A percentile compares a stretch with the other conserved stretches of the same genome.
phyloP scores from a whole-genome alignment of 2,888 invertebrate species.

The Leptinotarsa rubiginosa region DNA sequence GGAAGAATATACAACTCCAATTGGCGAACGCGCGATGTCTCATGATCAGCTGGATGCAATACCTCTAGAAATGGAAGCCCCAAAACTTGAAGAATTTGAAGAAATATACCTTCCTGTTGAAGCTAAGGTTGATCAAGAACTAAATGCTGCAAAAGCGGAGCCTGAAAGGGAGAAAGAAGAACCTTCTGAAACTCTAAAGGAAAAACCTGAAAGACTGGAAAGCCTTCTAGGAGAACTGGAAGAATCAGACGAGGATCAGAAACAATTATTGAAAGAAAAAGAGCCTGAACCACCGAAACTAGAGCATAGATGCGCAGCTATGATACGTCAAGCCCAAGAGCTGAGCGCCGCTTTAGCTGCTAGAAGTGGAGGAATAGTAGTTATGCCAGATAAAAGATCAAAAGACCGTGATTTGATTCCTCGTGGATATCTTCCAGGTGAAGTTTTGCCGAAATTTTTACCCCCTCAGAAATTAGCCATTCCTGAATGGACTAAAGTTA shows the following conservation, averaged over 20 bases:
- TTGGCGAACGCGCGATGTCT: too few species aligned
- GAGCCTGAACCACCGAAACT: neutral
- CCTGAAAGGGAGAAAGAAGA: slow-evolving; percentile 13
- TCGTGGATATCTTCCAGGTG: slow-evolving; percentile 37
- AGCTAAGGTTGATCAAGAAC: neutral
- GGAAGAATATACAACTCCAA: too few species aligned
- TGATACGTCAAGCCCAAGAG: slow-evolving; percentile 34
- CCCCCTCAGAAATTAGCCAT: neutral
- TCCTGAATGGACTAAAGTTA: neutral
- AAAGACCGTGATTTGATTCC: slow-evolving; percentile 31
- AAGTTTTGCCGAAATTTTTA: slow-evolving; percentile 24
- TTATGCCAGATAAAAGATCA: slow-evolving; percentile 33
- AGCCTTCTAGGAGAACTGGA: slow-evolving; percentile 12
- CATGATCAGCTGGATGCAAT: too few species aligned
- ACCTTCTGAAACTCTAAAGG: neutral
- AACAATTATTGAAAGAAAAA: neutral
- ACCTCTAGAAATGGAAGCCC: too few species aligned
- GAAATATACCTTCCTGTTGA: too few species aligned
- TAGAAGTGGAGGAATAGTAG: slow-evolving; percentile 34
- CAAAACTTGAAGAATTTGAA: neutral
- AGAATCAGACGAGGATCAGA: slow-evolving; percentile 7
- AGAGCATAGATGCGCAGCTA: slow-evolving; percentile 32
- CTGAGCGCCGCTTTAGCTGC: slow-evolving; percentile 28
- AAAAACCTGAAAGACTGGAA: neutral
- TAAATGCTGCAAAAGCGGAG: slow-evolving; percentile 6